These are phyloP conservation scores for Craniophora ligustri DNA, from an alignment of 2,888 invertebrate genomes.

Conservation along the genomic window DNA sequence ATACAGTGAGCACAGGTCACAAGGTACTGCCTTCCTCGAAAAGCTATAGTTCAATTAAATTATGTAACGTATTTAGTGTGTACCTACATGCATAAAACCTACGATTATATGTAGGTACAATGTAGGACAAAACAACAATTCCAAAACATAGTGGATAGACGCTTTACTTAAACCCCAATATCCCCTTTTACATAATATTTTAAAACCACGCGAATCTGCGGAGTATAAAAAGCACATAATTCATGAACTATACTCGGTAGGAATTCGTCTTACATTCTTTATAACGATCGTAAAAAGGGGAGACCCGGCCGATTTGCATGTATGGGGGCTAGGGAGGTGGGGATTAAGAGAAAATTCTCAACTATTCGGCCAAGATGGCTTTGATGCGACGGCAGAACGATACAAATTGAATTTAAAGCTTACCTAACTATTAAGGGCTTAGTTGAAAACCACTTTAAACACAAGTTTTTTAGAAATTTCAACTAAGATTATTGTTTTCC, in stretches of 20 bases:
- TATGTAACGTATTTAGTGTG: too few species aligned
- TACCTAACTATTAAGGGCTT: conserved; percentile 17
- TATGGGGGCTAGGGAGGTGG: conserved; percentile 49
- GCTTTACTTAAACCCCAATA: neutral
- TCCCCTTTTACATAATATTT: conserved; percentile 27
- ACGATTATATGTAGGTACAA: too few species aligned
- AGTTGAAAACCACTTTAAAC: too few species aligned
- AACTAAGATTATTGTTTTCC: too few species aligned
- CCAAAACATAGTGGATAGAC: neutral
- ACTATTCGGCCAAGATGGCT: conserved; percentile 52
- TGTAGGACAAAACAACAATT: neutral
- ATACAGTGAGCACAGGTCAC: too few species aligned
- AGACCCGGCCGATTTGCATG: conserved; percentile 71
- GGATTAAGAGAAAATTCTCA: conserved; percentile 64
- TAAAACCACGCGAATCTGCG: conserved; percentile 34
- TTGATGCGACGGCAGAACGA: conserved; percentile 41
- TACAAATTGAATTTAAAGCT: conserved; percentile 50
- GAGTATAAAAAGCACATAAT: conserved; percentile 44
- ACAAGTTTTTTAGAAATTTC: too few species aligned
- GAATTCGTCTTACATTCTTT: conserved; percentile 70
- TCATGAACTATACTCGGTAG: conserved; percentile 58
- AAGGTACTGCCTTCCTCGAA: too few species aligned
- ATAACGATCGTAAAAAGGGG: conserved; percentile 69
- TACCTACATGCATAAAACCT: too few species aligned
- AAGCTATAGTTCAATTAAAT: too few species aligned